Conservation (phyloP, 1,140 invertebrate species). For the Parapsyche elsis region DNA sequence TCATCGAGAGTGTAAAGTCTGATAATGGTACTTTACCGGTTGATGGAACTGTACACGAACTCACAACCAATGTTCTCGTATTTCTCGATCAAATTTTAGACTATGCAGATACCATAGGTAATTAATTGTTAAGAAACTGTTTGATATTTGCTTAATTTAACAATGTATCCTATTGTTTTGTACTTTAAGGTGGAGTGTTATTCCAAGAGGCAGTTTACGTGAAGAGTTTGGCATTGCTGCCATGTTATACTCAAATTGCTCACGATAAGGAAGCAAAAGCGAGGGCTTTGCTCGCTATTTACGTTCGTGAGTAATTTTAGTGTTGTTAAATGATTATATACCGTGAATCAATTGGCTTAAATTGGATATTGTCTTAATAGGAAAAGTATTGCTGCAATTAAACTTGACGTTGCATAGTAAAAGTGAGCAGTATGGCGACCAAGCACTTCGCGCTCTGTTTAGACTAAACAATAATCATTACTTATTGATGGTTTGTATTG, state of each 20-base stretch:
- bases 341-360: background rate
- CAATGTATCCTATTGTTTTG: background rate
- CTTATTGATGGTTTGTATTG: conserved; percentile 73
- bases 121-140: background rate
- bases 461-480: conserved; percentile 94
- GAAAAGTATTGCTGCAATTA: conserved; percentile 87
- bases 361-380: conserved; percentile 61
- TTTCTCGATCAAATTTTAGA: conserved; percentile 87
- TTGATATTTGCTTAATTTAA: conserved; percentile 19
- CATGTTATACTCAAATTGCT: conserved; percentile 64
- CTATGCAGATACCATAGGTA: conserved; percentile 80
- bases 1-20: conserved; percentile 88
- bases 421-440: conserved; percentile 86
- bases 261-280: conserved; percentile 66
- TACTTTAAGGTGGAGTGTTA: conserved; percentile 65
- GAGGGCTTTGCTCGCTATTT: conserved; percentile 77
- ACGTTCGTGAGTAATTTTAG: conserved; percentile 73
- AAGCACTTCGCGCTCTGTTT: conserved; percentile 86
- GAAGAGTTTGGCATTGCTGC: conserved; percentile 62
- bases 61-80: conserved; percentile 92
- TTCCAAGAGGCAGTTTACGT: conserved; percentile 72
- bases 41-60: conserved; percentile 96
- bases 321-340: background rate
- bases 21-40: conserved; percentile 85
- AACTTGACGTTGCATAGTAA: conserved; percentile 86